Evolutionary conservation across 2,888 invertebrate species (phyloP).

Genomic region (Drosophila villosipedis): DNA sequence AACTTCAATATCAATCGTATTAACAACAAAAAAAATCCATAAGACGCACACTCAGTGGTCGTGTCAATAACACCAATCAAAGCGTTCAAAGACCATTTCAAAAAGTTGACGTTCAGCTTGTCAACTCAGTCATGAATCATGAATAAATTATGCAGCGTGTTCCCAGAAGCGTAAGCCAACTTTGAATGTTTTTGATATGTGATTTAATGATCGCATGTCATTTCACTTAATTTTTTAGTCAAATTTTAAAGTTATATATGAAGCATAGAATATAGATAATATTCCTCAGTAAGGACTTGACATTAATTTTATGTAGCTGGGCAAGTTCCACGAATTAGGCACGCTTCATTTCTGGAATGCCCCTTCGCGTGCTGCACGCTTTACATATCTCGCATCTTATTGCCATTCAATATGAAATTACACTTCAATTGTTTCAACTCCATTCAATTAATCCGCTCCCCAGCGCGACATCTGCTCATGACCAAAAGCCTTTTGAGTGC

Average conservation of each 20-base stretch:
- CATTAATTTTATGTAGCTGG: not conserved
- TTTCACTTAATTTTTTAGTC: not conserved
- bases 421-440: constrained; percentile 75
- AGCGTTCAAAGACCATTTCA: constrained; percentile 55
- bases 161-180: constrained; percentile 37
- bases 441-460: constrained; percentile 58
- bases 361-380: constrained; percentile 26
- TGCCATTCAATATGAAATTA: constrained; percentile 49
- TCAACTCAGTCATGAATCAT: constrained; percentile 30
- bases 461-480: constrained; percentile 28
- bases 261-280: not conserved
- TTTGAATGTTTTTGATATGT: not conserved
- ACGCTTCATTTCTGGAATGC: constrained; percentile 36
- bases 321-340: not conserved
- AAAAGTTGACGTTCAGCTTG: constrained; percentile 27
- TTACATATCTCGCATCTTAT: constrained; percentile 9
- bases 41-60: constrained; percentile 26
- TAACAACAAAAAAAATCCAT: not conserved
- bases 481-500: constrained; percentile 46
- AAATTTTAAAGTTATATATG: not conserved
- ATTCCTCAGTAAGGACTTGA: not conserved
- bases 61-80: constrained; percentile 71
- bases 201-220: not conserved
- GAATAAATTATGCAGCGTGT: constrained; percentile 19
- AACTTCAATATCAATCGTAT: not conserved